Conservation (phyloP, 2,797 vertebrate genomes). For the Ataeniobius toweri region DNA sequence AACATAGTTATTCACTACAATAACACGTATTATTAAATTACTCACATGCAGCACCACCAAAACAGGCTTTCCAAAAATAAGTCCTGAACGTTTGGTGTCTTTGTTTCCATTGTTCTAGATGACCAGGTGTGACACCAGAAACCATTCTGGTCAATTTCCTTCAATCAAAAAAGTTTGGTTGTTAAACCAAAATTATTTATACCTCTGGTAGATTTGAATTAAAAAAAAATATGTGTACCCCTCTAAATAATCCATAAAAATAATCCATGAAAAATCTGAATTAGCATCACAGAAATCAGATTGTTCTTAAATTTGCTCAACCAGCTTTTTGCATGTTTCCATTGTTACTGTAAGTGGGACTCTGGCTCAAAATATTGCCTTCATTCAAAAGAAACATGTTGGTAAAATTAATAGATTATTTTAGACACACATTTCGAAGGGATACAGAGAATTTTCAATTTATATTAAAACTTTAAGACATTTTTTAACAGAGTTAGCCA, state of each 20-base stretch:
- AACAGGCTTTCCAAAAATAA: neutral
- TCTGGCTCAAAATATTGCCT: too few relatives aligned
- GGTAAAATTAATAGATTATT: too few relatives aligned
- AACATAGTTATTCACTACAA: neutral
- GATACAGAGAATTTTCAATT: neutral
- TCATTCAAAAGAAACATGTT: neutral
- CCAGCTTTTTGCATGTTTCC: neutral
- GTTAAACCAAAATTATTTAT: neutral
- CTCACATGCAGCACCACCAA: neutral
- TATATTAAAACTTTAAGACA: neutral
- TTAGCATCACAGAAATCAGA: neutral
- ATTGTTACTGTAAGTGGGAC: too few relatives aligned
- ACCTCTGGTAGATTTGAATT: too few relatives aligned
- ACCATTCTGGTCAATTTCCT: neutral
- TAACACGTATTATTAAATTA: too few relatives aligned
- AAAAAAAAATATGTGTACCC: neutral
- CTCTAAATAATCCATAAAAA: neutral
- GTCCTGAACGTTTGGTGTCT: neutral
- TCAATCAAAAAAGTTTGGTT: too few relatives aligned
- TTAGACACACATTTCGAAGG: neutral
- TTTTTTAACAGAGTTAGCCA: neutral
- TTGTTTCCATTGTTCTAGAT: neutral
- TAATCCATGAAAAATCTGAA: neutral
- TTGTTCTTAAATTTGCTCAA: neutral
- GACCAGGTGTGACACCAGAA: neutral